Evolutionary conservation across 1,140 invertebrate genomes (phyloP), one percentile per base, ranked within the genome.

Genomic region (Laodelphax striatellus): DNA sequence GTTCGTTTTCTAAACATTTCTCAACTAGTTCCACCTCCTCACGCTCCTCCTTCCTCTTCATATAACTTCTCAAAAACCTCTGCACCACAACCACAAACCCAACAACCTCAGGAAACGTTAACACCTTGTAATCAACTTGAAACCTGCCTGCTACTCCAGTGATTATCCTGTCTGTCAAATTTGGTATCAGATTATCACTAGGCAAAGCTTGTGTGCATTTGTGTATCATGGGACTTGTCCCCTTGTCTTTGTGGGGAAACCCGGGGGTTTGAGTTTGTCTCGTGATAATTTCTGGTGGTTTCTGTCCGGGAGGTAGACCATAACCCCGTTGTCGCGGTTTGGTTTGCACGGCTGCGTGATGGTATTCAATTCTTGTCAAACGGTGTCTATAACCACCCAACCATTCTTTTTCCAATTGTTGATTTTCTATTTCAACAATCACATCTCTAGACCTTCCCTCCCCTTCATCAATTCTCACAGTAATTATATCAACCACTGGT

Each of bases 371-470:
- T 17, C 59, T 52, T n/a, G 46, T 67, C 9, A 22, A 31, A 9
- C 44, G 52, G 38, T 67, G 53, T 11, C 62, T 52, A 34, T 60
- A 65, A 9, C 65, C 65, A 1, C 65, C 65, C 46, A 67, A 52
- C 64, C 65, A 67, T 4, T 63, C 60, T 52, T 65, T 67, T 14
- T 54, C 24, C 1, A 13, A 6, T 8, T 34, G 6, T 42, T 61
- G 56, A 9, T 63, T 52, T 52, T 67, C 64, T n/a, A 67, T 67
- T 58, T 67, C 65, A 8, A 67, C 65, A 14, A 63, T 53, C 2
- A 65, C 17, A 55, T 52, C 53, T 24, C 60, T 60, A n/a, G 56
- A 55, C 10, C 24, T 31, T 11, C 62, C 55, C 13, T 54, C 54
- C 28, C 11, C 50, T 2, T 59, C 31, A 19, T 28, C 34, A 13